Percentiles rank a stretch among this genome's conserved stretches.
Evolutionary conservation across 2,888 invertebrate species (phyloP).

Genomic region (Eledona agricola): DNA sequence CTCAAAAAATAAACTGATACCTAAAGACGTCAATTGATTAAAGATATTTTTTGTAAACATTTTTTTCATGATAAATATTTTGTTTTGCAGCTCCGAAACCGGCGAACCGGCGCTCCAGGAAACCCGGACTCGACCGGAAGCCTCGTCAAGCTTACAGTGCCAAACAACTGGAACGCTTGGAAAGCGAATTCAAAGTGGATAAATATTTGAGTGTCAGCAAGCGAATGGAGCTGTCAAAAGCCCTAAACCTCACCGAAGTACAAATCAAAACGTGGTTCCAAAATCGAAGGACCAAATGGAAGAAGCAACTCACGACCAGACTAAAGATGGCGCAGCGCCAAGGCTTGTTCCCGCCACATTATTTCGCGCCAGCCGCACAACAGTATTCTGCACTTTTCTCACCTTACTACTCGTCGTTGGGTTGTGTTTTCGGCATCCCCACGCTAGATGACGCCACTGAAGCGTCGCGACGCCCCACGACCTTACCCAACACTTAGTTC

Average conservation of each 20-base stretch:
- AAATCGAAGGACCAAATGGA: conserved; percentile 96
- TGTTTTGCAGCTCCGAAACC: conserved; percentile 76
- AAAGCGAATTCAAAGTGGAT: conserved; percentile 94
- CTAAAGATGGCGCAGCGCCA: conserved; percentile 90
- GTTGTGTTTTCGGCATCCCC: conserved; percentile 69
- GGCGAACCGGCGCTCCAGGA: conserved; percentile 79
- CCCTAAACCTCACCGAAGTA: conserved; percentile 88
- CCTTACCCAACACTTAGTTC: no score
- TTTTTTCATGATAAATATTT: not conserved
- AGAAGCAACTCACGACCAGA: conserved; percentile 92
- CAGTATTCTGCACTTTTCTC: conserved; percentile 70
- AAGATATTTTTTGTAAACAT: conserved; percentile 3
- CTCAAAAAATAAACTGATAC: no score
- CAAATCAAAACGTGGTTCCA: conserved; percentile 98
- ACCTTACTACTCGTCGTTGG: conserved; percentile 71
- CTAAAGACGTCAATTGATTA: no score
- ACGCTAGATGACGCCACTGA: conserved; percentile 60
- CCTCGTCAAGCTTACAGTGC: conserved; percentile 97
- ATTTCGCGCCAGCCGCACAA: conserved; percentile 68
- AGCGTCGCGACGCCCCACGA: conserved; percentile 17
- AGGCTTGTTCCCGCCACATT: conserved; percentile 76
- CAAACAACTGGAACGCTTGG: conserved; percentile 89
- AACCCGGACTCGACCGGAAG: conserved; percentile 90
- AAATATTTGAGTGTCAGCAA: conserved; percentile 97
- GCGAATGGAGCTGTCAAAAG: conserved; percentile 91